These are phyloP conservation scores for Phortica magna DNA, from an alignment of 2,888 invertebrate genomes.

Conservation along the genomic window DNA sequence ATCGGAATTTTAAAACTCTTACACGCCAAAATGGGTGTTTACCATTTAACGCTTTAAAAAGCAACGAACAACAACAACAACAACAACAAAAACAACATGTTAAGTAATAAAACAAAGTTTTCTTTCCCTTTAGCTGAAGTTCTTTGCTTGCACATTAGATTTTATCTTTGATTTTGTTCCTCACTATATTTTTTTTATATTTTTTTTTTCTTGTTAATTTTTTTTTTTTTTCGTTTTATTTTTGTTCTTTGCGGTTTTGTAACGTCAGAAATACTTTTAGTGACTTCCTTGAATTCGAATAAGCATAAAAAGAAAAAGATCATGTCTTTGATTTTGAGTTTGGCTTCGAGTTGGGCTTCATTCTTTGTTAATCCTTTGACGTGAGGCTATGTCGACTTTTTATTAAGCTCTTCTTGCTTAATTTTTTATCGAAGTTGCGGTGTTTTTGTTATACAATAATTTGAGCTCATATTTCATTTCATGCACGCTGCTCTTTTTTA, in stretches of 20 bases:
- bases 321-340: conserved; percentile 48
- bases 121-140: neutral
- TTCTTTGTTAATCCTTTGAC: conserved; percentile 70
- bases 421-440: conserved; percentile 8
- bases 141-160: conserved; percentile 10
- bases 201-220: conserved; percentile 10
- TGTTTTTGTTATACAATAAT: conserved; percentile 52
- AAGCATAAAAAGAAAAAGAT: neutral
- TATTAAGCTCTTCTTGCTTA: neutral
- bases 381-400: too few relatives aligned
- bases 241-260: neutral
- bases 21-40: conserved; percentile 60
- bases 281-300: conserved; percentile 69
- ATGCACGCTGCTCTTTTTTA: conserved; percentile 48
- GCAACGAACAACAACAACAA: conserved; percentile 32
- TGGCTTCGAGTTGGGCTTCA: conserved; percentile 35
- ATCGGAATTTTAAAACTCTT: conserved; percentile 65
- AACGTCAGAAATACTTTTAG: neutral
- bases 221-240: conserved; percentile 2
- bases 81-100: conserved; percentile 50
- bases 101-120: conserved; percentile 43
- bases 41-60: conserved; percentile 67
- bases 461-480: conserved; percentile 71
- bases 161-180: neutral
- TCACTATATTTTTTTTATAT: neutral